Evolutionary conservation across 2,888 invertebrate species (phyloP).

Genomic region (Orchestes rusci): DNA sequence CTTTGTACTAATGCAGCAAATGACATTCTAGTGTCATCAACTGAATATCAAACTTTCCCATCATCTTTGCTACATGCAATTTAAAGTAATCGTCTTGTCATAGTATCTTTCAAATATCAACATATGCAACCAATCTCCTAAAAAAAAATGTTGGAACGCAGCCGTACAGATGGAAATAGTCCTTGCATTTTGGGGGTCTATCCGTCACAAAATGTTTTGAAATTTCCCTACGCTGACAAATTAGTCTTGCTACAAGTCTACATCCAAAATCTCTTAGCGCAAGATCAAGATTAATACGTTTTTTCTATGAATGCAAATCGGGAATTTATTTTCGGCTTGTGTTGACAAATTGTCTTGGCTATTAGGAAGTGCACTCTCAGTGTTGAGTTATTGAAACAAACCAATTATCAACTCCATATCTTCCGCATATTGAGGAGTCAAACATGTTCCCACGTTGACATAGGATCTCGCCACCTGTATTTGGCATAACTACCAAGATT

Average conservation of each 20-base stretch:
- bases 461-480: too few relatives aligned
- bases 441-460: too few relatives aligned
- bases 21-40: too few relatives aligned
- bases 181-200: slow-evolving; percentile 13
- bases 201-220: slow-evolving; percentile 18
- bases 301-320: slow-evolving; percentile 23
- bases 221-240: slow-evolving; percentile 20
- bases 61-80: too few relatives aligned
- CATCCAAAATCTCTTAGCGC: slow-evolving; percentile 23
- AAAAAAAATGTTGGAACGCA: slow-evolving; percentile 12
- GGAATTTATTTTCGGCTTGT: slow-evolving; percentile 19
- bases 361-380: slow-evolving; percentile 8
- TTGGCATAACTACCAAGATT: too few relatives aligned
- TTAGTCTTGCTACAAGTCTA: slow-evolving; percentile 17
- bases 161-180: slow-evolving; percentile 10
- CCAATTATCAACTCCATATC: background rate
- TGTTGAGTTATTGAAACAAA: too few relatives aligned
- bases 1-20: too few relatives aligned
- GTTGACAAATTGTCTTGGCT: slow-evolving; percentile 12
- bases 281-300: slow-evolving; percentile 19
- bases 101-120: too few relatives aligned
- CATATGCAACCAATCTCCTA: too few relatives aligned
- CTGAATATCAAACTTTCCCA: too few relatives aligned
- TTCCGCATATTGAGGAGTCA: too few relatives aligned
- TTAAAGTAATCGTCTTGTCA: too few relatives aligned